Conservation (phyloP, 2,797 vertebrate genomes). For the Aulostomus chinensis region DNA sequence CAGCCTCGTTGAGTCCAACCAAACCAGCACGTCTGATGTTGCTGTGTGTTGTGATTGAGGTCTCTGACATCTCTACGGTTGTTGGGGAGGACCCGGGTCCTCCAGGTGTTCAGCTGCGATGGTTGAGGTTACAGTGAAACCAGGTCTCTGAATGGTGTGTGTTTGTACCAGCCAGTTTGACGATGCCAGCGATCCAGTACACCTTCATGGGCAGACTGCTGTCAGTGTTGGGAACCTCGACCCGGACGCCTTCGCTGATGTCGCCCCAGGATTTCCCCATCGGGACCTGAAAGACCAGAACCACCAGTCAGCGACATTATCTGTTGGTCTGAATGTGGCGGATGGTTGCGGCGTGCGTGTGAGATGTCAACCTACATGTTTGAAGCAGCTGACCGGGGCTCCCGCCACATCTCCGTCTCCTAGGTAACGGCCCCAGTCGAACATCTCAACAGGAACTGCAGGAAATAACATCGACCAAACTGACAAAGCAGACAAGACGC, state of each 20-base stretch:
- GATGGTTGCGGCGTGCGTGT: constrained; percentile 3
- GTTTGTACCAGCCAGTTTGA: constrained; percentile 90
- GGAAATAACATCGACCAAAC: constrained; percentile 18
- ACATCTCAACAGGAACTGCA: constrained; percentile 86
- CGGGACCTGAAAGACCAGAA: constrained; percentile 81
- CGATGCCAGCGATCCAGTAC: constrained; percentile 94
- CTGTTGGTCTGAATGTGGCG: neutral
- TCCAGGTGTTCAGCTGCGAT: no score
- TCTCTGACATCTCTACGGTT: no score
- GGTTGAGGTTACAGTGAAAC: no score
- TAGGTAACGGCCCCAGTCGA: constrained; percentile 94
- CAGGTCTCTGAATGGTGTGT: no score
- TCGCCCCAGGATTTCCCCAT: constrained; percentile 91
- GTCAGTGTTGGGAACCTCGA: constrained; percentile 94
- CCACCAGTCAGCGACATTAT: no score
- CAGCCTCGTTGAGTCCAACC: no score
- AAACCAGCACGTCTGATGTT: no score
- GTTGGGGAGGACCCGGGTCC: no score
- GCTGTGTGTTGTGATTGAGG: no score
- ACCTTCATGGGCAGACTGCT: constrained; percentile 91
- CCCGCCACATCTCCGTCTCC: constrained; percentile 89
- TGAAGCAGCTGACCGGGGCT: constrained; percentile 93
- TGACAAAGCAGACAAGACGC: neutral
- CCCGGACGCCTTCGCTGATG: constrained; percentile 88
- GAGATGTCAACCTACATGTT: constrained; percentile 84